Percentiles rank a stretch among this genome's conserved stretches.
Conservation (phyloP, 1,140 invertebrate genomes). For the Aphelenchoides avenae region DNA sequence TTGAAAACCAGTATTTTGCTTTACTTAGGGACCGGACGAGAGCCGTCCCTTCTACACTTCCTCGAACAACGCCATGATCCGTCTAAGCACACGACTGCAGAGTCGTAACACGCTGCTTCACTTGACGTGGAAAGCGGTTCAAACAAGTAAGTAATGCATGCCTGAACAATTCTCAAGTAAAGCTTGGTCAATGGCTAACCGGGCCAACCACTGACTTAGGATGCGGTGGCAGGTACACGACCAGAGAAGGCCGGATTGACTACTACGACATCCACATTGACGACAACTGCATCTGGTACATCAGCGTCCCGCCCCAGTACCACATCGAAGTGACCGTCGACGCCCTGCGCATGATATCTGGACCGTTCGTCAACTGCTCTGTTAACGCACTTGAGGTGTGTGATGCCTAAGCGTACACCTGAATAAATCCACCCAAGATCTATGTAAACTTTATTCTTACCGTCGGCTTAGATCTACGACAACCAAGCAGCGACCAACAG, state of each 20-base stretch:
- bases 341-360: constrained; percentile 20
- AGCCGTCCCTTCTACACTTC: constrained; percentile 26
- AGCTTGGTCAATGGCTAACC: too few species aligned
- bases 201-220: too few species aligned
- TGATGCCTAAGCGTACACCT: neutral
- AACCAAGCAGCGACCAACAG: constrained; percentile 16
- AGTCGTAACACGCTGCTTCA: constrained; percentile 16
- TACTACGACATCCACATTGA: constrained; percentile 10
- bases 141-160: constrained; percentile 29
- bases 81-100: constrained; percentile 18
- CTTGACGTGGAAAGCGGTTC: constrained; percentile 22
- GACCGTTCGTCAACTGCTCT: constrained; percentile 25
- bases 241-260: constrained; percentile 22
- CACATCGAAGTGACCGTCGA: constrained; percentile 23
- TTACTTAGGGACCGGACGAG: too few species aligned
- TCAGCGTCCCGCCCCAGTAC: constrained; percentile 24
- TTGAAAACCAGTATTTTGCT: neutral
- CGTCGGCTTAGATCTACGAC: constrained; percentile 16
- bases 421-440: neutral
- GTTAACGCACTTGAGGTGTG: constrained; percentile 26
- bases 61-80: constrained; percentile 10
- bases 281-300: constrained; percentile 3
- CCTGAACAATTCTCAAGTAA: too few species aligned
- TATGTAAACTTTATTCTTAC: neutral
- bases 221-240: constrained; percentile 19